Base-by-base conservation (phyloP, 2,797 vertebrate genomes). In the Enteromius anoplus region DNA sequence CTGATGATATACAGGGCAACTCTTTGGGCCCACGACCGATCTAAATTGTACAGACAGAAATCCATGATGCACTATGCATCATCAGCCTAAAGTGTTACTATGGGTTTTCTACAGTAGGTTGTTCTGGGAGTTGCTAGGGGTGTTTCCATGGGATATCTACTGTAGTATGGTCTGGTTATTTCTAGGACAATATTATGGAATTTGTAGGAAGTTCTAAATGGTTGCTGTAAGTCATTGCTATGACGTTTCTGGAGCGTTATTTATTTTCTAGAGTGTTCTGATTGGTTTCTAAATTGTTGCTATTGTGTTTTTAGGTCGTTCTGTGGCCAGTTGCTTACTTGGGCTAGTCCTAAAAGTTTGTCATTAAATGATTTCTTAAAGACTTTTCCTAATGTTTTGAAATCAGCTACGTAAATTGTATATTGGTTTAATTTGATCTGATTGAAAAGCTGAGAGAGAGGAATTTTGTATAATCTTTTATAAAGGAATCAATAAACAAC, bases 401-500 rank as follows among this genome's bases (percentile, higher is more conserved):
- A 19, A 19, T 51, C 17, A 19, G 49, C 19, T 51, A 51, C 5
- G 49, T 53, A 21, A 53, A 53, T 53, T 0, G 19, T 53, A 53
- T 53, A 21, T 53, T 53, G 51, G 19, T 53, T 7, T 53, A 53
- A 53, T 53, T 9, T n/a, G 51, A 29, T 45, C 75, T 77, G 55
- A 62, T 23, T 3, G 4, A n/a, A 76, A 29, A 62, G 2, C 68
- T 45, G n/a, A 45, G 5, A 70, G 40, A 45, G 14, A 29, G 37
- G 10, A 47, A 32, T 49, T 75, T 47, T 49, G 42, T 17, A 49
- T 78, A 49, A 78, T 34, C 23, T 65, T 78, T 65, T n/a, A 78
- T 21, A 29, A 78, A 9, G 40, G 40, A 10, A 64, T 65, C 60
- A 49, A 66, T 23, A 49, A 49, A 49, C 26, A 78, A 64, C 2